Evolutionary conservation across 2,888 invertebrate genomes (phyloP), one percentile per base, ranked within the genome.

Genomic region (Tridacna crocea): DNA sequence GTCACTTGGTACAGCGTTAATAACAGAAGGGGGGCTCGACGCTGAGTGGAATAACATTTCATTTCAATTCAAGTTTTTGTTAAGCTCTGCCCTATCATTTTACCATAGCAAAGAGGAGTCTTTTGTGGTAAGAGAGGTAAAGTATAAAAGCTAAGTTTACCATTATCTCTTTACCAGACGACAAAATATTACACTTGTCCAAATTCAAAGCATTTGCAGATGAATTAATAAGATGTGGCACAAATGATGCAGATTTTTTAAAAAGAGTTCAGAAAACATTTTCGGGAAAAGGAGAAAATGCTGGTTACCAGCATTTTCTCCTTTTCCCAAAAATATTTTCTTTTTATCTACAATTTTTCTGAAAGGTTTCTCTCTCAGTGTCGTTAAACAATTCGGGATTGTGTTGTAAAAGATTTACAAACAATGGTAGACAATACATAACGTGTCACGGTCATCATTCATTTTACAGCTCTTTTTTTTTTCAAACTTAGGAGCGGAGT

Each of bases 101-200:
- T 70, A 51, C 70, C 17, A n/a, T 26, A 12, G 48, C 70, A 70
- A 70, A 70, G 48, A 70, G 51, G 4, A 22, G 51, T 22, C 70
- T 51, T 51, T 70, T 70, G 70, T 70, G 51, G 17, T 36, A 19
- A 24, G 22, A 24, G 22, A 0, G 22, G 48, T 8, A 17, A 47
- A 70, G 51, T 51, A 70, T 48, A 70, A 36, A 70, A 70, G 70
- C 22, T 51, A 24, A 47, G 70, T 70, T 70, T 70, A 70, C 70
- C 70, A 70, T 36, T 36, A 36, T 4, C 36, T 8, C 36, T 36
- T 36, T 36, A 36, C 36, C 36, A 36, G 36, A 36, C 36, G 8
- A 36, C 36, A 36, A 36, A n/a, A 36, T 36, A 4, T 36, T 8
- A 36, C 3, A 36, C 36, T 36, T 8, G 36, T 36, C 36, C 36